Base-by-base conservation (phyloP, 2,888 invertebrate species). In the Acanthosoma haemorrhoidale region DNA sequence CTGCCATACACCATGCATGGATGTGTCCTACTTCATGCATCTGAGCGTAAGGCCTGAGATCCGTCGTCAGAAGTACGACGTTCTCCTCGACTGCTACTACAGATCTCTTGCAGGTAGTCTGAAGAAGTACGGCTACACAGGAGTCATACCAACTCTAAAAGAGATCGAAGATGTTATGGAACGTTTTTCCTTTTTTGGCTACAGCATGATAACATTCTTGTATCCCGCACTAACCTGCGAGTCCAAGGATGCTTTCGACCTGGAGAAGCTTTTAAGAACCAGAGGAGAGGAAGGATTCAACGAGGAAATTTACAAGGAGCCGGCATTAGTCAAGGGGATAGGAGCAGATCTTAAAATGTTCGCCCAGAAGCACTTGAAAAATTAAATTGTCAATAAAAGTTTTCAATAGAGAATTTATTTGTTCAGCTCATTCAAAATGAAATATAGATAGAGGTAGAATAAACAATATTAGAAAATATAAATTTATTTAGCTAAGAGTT, bases 21-120 rank as follows among this genome's bases (percentile, higher is more conserved):
- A 69, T 34, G 63, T 69, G 1, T 13, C 34, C 13, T 69, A 69
- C 21, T 69, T 51, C 69, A 43, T 69, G 43, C 31, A 43, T 51
- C 4, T 34, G 8, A 43, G 41, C 9, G 16, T 61, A 11, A 51
- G 18, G 6, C 69, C 69, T 6, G 32, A 41, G 0, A n/a, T 69
- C 9, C 63, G 69, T 1, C 41, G 63, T 18, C 29, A 18, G 4
- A 29, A 69, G 11, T 4, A 61, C 9, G 18, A 34, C 5, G 2
- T 16, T 15, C 51, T 63, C 11, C 39, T 43, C 4, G 18, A 29
- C n/a, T 21, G 34, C 0, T 69, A 69, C 21, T 63, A 43, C 13
- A n/a, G 61, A 13, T 31, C 69, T 4, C 32, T 69, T 2, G 9
- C 41, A 6, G 31, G 32, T 21, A 60, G 43, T 18, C 32, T 69